Evolutionary conservation across 2,797 vertebrate genomes (phyloP).

Genomic region (Chelidonichthys spinosus): DNA sequence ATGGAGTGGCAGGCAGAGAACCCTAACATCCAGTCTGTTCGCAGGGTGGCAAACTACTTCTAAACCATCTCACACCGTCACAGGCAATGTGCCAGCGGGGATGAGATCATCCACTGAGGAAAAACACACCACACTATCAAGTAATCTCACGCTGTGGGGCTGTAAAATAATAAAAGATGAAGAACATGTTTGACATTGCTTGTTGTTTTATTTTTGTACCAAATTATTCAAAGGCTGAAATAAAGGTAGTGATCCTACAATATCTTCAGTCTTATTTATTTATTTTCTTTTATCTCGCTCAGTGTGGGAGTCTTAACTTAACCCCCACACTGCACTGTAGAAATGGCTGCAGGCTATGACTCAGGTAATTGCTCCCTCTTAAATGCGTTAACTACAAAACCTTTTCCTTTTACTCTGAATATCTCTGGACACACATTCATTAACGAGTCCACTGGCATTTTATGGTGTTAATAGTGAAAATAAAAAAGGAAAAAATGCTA

Average conservation of each 20-base stretch:
- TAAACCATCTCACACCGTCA: constrained; percentile 63
- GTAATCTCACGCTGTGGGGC: constrained; percentile 41
- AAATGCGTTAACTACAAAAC: constrained; percentile 36
- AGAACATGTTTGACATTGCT: constrained; percentile 62
- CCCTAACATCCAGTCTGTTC: constrained; percentile 89
- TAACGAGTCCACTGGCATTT: neutral
- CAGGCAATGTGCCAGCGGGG: constrained; percentile 34
- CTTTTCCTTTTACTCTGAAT: constrained; percentile 38
- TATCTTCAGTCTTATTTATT: constrained; percentile 50
- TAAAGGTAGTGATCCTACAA: constrained; percentile 61
- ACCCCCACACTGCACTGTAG: constrained; percentile 28
- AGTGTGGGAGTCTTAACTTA: constrained; percentile 32
- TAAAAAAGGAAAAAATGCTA: neutral
- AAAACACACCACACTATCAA: constrained; percentile 26
- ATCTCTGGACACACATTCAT: constrained; percentile 36
- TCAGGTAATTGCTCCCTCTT: constrained; percentile 65
- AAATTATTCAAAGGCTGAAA: constrained; percentile 63
- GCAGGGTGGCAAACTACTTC: constrained; percentile 92
- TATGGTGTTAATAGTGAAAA: too few relatives aligned
- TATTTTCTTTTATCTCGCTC: constrained; percentile 32
- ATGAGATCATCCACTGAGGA: constrained; percentile 5
- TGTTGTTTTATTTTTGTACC: constrained; percentile 73
- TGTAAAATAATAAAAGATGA: constrained; percentile 71
- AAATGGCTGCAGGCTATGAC: constrained; percentile 52
- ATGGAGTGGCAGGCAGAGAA: constrained; percentile 90